These are phyloP conservation scores for Trogon surrucura DNA, from an alignment of 2,113 vertebrate species.

Conservation along the genomic window DNA sequence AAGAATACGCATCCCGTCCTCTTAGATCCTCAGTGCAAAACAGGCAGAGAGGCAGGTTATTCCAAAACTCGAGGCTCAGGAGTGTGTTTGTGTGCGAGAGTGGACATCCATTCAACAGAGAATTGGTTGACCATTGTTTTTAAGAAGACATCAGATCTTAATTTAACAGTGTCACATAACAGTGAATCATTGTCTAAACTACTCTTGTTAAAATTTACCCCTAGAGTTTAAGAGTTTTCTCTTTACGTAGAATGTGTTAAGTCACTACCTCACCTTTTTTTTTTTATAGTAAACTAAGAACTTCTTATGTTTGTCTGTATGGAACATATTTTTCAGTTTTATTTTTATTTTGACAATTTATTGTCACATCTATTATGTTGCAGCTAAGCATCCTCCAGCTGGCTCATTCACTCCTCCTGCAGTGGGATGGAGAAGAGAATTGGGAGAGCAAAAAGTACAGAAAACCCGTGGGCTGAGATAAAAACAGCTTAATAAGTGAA, in stretches of 20 bases:
- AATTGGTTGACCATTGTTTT: not conserved
- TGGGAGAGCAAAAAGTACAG: not conserved
- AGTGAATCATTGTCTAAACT: not conserved
- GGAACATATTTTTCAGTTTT: not conserved
- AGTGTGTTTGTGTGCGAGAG: not conserved
- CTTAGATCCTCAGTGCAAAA: not conserved
- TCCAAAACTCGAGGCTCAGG: not conserved
- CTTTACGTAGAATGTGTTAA: not conserved
- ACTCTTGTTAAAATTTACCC: not conserved
- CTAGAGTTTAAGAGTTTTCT: not conserved
- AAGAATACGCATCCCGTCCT: not conserved
- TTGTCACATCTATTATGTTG: not conserved
- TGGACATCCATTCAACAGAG: not conserved
- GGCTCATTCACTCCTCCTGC: not conserved
- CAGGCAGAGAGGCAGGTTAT: not conserved
- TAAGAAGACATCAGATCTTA: not conserved
- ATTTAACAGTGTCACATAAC: not conserved
- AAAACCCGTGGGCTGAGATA: rapidly evolving
- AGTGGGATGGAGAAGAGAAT: not conserved
- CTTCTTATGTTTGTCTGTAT: not conserved
- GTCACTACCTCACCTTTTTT: not conserved
- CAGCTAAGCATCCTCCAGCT: not conserved
- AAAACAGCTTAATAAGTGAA: not conserved
- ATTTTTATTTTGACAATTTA: not conserved
- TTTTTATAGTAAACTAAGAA: not conserved